These are phyloP conservation scores for Taurulus bubalis DNA, from an alignment of 2,113 vertebrate species.

Conservation along the genomic window DNA sequence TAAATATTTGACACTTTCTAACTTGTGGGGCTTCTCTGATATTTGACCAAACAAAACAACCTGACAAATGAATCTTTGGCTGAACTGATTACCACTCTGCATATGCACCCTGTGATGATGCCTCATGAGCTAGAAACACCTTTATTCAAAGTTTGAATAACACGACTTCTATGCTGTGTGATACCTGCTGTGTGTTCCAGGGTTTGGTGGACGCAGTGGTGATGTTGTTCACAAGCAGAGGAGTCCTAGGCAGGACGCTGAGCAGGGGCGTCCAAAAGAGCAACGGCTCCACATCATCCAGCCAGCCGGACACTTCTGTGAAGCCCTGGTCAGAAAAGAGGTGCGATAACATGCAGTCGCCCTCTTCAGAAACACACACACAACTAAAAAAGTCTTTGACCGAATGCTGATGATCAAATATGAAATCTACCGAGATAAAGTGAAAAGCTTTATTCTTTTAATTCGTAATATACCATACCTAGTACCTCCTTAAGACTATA, in stretches of 20 bases:
- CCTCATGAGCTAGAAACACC: no score
- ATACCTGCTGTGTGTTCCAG: slow-evolving; percentile 87
- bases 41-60: slow-evolving; percentile 2
- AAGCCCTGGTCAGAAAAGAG: slow-evolving; percentile 67
- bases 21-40: background rate
- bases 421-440: background rate
- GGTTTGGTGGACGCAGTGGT: slow-evolving; percentile 33
- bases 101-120: background rate
- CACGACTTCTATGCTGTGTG: background rate
- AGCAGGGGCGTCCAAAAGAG: slow-evolving; percentile 80
- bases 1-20: background rate
- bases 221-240: slow-evolving; percentile 61
- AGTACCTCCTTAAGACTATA: background rate
- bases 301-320: slow-evolving; percentile 70
- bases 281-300: slow-evolving; percentile 76
- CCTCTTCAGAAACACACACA: background rate
- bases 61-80: background rate
- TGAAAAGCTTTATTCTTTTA: background rate
- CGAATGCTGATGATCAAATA: background rate
- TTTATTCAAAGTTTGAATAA: background rate
- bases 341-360: background rate
- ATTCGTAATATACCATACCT: background rate
- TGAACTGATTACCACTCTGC: background rate
- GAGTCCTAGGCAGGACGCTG: slow-evolving; percentile 67
- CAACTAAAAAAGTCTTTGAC: background rate